Evolutionary conservation across 2,797 vertebrate genomes (phyloP), one percentile per base, ranked within the genome.

Genomic region (Phyllotis vaccarum): DNA sequence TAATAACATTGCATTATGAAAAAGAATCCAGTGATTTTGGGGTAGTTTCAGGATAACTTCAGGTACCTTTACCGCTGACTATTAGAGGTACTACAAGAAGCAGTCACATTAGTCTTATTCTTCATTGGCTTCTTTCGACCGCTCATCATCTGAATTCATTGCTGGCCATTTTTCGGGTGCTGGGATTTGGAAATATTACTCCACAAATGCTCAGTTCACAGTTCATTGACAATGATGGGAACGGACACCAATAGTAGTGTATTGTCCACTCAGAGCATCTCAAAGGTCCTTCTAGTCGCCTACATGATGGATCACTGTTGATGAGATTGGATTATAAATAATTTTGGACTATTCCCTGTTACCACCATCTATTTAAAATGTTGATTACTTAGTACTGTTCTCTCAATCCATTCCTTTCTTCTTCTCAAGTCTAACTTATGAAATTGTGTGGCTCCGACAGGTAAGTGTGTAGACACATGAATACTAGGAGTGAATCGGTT

Each of bases 51-150:
- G 52, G 62, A 93, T 86, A 76, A 76, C 58, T 87, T 2, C 27
- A 91, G 66, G 24, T 62, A 37, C 90, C 70, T 92, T 96, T 88
- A 75, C 37, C 82, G 21, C 68, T 86, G 74, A 93, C 56, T 78
- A 87, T 87, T 52, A 78, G 74, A 8, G 83, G 7, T 88, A 34
- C 87, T 22, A 37, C 79, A n/a, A 91, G 13, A 89, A 72, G 17
- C 11, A 74, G 56, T 88, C 4, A 43, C 72, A 19, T 16, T 54
- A 66, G 56, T 31, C 80, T 74, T 60, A 43, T 54, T 85, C 58
- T 94, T 92, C 29, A 21, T 58, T 40, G 40, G 17, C 1, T 8
- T 0, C 52, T 52, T 89, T 83, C 76, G 92, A 90, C 34, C 6
- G 37, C 27, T 46, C 49, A 75, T 54, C 31, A 43, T 83, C 88